Conservation (phyloP, 2,888 invertebrate species). For the Latrodectus elegans region DNA sequence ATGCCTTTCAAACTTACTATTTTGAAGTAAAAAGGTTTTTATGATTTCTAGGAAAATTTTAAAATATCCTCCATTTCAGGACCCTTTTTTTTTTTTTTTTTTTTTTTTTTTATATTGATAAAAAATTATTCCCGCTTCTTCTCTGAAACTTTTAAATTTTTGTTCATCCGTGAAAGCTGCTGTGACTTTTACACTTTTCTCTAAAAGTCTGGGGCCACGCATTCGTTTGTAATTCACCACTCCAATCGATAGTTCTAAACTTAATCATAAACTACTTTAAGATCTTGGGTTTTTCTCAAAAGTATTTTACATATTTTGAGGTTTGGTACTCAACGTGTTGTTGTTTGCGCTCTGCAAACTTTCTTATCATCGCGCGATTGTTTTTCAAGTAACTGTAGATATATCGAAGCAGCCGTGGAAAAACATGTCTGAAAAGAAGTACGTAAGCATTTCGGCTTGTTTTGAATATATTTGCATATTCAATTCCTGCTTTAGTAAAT, state of each 20-base stretch:
- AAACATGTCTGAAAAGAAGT: no score
- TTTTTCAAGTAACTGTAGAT: no score
- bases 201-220: not conserved
- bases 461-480: no score
- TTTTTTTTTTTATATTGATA: constrained; percentile 25
- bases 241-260: not conserved
- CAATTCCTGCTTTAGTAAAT: no score
- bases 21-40: constrained; percentile 31
- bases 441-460: no score
- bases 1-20: not conserved
- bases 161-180: constrained; percentile 5
- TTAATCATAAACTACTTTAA: constrained; percentile 5
- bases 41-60: constrained; percentile 37
- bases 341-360: no score
- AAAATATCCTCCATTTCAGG: constrained; percentile 16
- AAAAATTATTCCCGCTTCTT: constrained; percentile 29
- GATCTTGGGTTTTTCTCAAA: not conserved
- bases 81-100: constrained; percentile 23
- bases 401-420: no score
- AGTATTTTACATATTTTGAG: no score
- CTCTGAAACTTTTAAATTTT: constrained; percentile 35
- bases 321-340: no score
- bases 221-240: constrained; percentile 10
- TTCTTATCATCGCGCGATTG: no score
- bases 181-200: not conserved